Base-by-base conservation (phyloP, 1,140 invertebrate genomes). In the Drosophila funebris region DNA sequence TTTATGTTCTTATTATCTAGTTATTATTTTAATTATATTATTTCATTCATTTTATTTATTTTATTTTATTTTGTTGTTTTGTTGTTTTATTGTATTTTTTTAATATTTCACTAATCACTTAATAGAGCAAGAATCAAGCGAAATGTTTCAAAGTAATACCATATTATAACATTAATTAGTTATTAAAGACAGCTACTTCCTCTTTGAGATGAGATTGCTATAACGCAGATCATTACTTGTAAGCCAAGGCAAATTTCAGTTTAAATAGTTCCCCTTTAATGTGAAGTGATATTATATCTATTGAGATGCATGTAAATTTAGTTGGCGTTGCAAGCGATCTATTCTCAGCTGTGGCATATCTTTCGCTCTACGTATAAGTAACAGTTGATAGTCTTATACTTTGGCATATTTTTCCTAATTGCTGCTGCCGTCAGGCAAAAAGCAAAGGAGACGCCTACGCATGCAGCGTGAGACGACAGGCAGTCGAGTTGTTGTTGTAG, bases 371-470 rank as follows among this genome's bases (percentile, higher is more conserved):
- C 18, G 7, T 52, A 18, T 33, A 18, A 52, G 29, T 52, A n/a
- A n/a, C n/a, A 46, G 44, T 50, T 37, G 50, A 37, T 53, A 53
- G 50, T 36, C 37, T 48, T 48, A 13, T 6, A n/a, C n/a, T 48
- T 48, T 48, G 31, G 31, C 31, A 16, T 48, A 11, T 24, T 61
- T 61, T 50, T 7, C 31, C 60, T 62, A 62, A 64, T 64, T 64
- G 41, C 41, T 22, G 14, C 2, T 14, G 16, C 0, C 2, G 56
- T 3, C 9, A 24, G 9, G 20, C 7, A 11, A 24, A 43, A 43
- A 18, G 36, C 22, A 39, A 27, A 24, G 22, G 4, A 20, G 54
- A 27, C 53, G 9, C 46, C 46, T 24, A 57, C 22, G 53, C 37
- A n/a, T n/a, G n/a, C n/a, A n/a, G n/a, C n/a, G n/a, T n/a, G n/a